These are phyloP conservation scores for Siphlonurus alternatus DNA, from an alignment of 2,888 invertebrate genomes.

Conservation along the genomic window DNA sequence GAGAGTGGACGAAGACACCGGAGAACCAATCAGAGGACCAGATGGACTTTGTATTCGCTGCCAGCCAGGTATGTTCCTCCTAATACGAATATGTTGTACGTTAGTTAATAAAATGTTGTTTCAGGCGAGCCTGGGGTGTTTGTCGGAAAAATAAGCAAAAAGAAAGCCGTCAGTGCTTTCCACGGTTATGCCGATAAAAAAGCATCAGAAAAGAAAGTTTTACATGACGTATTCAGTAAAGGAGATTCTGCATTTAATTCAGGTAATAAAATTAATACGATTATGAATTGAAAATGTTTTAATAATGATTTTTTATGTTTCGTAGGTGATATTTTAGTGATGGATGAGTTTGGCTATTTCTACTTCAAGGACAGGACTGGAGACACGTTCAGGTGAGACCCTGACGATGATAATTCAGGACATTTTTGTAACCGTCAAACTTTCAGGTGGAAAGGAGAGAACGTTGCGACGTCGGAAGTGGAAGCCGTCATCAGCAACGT, in stretches of 20 bases:
- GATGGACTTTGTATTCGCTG: slow-evolving; percentile 37
- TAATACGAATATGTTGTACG: too few species aligned
- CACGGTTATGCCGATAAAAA: slow-evolving; percentile 51
- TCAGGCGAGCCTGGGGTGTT: slow-evolving; percentile 68
- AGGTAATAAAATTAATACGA: slow-evolving; percentile 21
- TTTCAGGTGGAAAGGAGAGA: slow-evolving; percentile 82
- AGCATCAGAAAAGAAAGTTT: slow-evolving; percentile 72
- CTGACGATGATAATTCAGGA: background rate
- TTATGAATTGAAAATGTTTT: background rate
- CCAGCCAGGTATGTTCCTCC: slow-evolving; percentile 25
- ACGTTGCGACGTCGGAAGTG: slow-evolving; percentile 90
- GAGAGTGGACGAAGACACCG: slow-evolving; percentile 48
- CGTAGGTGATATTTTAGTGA: slow-evolving; percentile 68
- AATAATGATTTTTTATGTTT: slow-evolving; percentile 6
- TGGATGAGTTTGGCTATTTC: slow-evolving; percentile 84
- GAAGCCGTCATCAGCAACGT: slow-evolving; percentile 74
- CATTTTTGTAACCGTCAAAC: background rate
- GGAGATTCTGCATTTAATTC: slow-evolving; percentile 87
- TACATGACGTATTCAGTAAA: slow-evolving; percentile 58
- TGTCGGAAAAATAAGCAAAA: slow-evolving; percentile 49
- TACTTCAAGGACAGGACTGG: slow-evolving; percentile 85
- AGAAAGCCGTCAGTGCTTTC: slow-evolving; percentile 40
- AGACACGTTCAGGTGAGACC: slow-evolving; percentile 48
- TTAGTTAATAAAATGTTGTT: slow-evolving; percentile 11
- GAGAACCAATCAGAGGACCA: slow-evolving; percentile 52